A percentile compares a stretch with the other conserved stretches of the same genome.
Conservation (phyloP, 2,888 invertebrate species). For the Eumerus sabulonum region DNA sequence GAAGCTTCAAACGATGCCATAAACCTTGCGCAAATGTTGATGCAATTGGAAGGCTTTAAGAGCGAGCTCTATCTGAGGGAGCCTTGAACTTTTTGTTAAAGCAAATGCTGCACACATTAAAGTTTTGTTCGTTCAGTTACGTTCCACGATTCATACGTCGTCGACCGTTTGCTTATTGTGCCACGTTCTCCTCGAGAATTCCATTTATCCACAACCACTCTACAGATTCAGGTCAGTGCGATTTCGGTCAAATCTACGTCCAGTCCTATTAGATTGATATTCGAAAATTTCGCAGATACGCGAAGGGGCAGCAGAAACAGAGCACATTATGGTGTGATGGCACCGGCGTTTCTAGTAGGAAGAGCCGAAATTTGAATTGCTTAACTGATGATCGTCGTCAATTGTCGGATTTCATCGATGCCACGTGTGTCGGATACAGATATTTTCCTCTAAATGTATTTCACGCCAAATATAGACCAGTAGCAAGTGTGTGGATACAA, state of each 20-base stretch:
- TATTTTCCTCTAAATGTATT: slow-evolving; percentile 37
- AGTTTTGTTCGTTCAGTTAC: too few species aligned
- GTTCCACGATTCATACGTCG: too few species aligned
- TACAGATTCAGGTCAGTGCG: slow-evolving; percentile 53
- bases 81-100: slow-evolving; percentile 16
- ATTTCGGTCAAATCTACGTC: slow-evolving; percentile 42
- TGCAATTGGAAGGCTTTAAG: background rate
- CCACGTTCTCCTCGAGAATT: too few species aligned
- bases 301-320: background rate
- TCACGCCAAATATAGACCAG: slow-evolving; percentile 36
- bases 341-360: background rate
- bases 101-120: too few species aligned
- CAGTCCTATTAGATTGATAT: too few species aligned
- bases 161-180: too few species aligned
- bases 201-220: slow-evolving; percentile 18
- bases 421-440: slow-evolving; percentile 39
- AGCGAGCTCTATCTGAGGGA: background rate
- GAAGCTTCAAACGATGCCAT: slow-evolving; percentile 11
- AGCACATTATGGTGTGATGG: background rate
- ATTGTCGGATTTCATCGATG: slow-evolving; percentile 19
- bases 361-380: background rate
- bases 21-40: background rate
- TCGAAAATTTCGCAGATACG: background rate
- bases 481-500: background rate
- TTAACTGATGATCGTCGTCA: background rate